Percentiles rank a stretch among this genome's conserved stretches.
These are phyloP conservation scores for Cremastobaeus sp. DNA, from an alignment of 2,888 invertebrate species.

Conservation along the genomic window DNA sequence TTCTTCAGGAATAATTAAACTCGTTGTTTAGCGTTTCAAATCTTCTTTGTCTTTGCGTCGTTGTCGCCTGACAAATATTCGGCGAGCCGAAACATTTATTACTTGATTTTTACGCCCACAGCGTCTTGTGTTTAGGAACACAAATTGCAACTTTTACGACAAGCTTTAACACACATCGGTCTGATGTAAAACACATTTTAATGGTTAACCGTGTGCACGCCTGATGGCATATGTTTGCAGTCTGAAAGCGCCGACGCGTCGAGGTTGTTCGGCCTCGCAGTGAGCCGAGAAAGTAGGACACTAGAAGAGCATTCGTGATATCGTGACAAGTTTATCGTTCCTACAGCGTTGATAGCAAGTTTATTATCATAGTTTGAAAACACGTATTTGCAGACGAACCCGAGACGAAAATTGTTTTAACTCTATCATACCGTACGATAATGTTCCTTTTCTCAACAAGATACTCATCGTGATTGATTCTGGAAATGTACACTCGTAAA, in stretches of 20 bases:
- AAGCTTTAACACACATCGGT: slow-evolving; percentile 5
- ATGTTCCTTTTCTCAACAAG: neutral
- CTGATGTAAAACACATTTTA: slow-evolving; percentile 15
- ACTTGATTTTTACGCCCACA: slow-evolving; percentile 12
- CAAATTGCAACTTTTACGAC: slow-evolving; percentile 12
- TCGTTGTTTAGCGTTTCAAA: slow-evolving; percentile 31
- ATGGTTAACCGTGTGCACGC: slow-evolving; percentile 20
- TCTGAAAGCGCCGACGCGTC: slow-evolving; percentile 28
- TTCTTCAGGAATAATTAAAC: slow-evolving; percentile 36
- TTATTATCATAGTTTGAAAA: slow-evolving; percentile 31
- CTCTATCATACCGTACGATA: slow-evolving; percentile 22
- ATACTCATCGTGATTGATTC: too few relatives aligned
- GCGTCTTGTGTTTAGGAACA: neutral
- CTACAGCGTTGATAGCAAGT: slow-evolving; percentile 32
- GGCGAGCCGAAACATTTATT: slow-evolving; percentile 21
- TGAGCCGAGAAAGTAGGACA: slow-evolving; percentile 34
- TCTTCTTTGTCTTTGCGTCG: slow-evolving; percentile 9
- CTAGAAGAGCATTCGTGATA: slow-evolving; percentile 37
- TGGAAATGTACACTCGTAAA: too few relatives aligned
- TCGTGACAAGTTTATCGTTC: slow-evolving; percentile 51
- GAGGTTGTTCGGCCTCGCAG: slow-evolving; percentile 15
- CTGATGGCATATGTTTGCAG: slow-evolving; percentile 26
- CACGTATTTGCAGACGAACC: slow-evolving; percentile 31
- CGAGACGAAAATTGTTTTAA: slow-evolving; percentile 24
- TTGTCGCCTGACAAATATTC: slow-evolving; percentile 22